Conservation (phyloP, 2,888 invertebrate species). For the Euclidia mi region DNA sequence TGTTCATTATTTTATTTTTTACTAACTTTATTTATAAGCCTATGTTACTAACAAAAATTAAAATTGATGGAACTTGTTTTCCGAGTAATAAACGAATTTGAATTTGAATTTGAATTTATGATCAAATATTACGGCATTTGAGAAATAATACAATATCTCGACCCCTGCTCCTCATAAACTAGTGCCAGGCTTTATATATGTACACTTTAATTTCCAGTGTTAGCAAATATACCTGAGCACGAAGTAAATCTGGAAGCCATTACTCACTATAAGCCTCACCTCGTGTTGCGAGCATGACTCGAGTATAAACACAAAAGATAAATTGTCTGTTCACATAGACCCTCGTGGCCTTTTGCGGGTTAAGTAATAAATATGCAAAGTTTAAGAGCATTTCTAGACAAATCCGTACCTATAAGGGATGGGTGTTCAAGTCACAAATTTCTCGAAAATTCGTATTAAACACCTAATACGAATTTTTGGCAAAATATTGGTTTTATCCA, state of each 20-base stretch:
- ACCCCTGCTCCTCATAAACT: too few relatives aligned
- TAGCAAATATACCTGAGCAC: constrained; percentile 55
- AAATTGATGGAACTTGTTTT: too few relatives aligned
- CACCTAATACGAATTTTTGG: constrained; percentile 81
- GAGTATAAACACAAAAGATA: constrained; percentile 62
- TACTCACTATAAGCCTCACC: constrained; percentile 64
- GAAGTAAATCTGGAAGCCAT: constrained; percentile 61
- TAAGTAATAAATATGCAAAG: constrained; percentile 84
- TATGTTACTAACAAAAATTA: too few relatives aligned
- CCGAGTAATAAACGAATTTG: too few relatives aligned
- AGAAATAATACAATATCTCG: too few relatives aligned
- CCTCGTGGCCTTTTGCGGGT: constrained; percentile 64
- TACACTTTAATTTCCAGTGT: constrained; percentile 58
- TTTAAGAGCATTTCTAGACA: constrained; percentile 80
- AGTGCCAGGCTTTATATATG: constrained; percentile 42
- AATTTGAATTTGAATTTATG: too few relatives aligned
- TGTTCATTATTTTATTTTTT: too few relatives aligned
- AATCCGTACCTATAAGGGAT: constrained; percentile 78
- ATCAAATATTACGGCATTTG: constrained; percentile 44
- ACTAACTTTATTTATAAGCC: too few relatives aligned
- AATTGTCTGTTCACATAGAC: constrained; percentile 62
- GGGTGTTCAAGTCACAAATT: constrained; percentile 74
- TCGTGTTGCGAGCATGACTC: constrained; percentile 61
- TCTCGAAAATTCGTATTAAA: constrained; percentile 76
- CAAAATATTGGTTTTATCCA: constrained; percentile 70